A percentile compares a stretch with the other conserved stretches of the same genome.
phyloP scores from a whole-genome alignment of 2,888 invertebrate species.

The Aethes cnicana region DNA sequence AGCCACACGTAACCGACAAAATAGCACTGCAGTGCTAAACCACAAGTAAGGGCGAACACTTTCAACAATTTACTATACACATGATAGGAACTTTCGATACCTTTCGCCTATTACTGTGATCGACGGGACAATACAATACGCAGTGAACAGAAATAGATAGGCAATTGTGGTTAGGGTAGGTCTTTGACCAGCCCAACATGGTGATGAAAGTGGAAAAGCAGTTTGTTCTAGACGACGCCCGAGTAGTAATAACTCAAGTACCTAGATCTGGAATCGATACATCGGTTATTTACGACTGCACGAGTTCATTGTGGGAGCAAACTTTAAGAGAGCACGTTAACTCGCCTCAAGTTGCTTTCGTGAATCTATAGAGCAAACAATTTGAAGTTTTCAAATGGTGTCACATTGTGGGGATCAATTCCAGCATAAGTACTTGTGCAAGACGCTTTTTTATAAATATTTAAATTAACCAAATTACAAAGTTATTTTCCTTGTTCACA shows the following conservation, averaged over 20 bases:
- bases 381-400: no score
- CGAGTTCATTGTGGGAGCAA: constrained; percentile 37
- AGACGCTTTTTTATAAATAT: no score
- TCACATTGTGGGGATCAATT: no score
- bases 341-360: no score
- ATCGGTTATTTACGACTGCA: constrained; percentile 50
- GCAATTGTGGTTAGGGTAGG: constrained; percentile 37
- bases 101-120: constrained; percentile 36
- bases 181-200: constrained; percentile 65
- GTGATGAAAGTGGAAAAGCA: constrained; percentile 66
- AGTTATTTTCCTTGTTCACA: no score
- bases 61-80: constrained; percentile 35
- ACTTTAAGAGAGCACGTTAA: constrained; percentile 23
- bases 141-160: constrained; percentile 25
- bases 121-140: constrained; percentile 27
- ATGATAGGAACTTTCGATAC: constrained; percentile 33
- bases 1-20: constrained; percentile 22
- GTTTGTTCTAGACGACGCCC: constrained; percentile 46
- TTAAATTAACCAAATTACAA: no score
- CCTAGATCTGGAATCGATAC: constrained; percentile 63
- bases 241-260: constrained; percentile 58
- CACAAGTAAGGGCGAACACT: constrained; percentile 34
- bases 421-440: no score
- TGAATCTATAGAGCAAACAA: no score
- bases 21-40: constrained; percentile 36